These are phyloP conservation scores for Tragulus kanchil DNA, from an alignment of 2,113 vertebrate species.

Conservation along the genomic window DNA sequence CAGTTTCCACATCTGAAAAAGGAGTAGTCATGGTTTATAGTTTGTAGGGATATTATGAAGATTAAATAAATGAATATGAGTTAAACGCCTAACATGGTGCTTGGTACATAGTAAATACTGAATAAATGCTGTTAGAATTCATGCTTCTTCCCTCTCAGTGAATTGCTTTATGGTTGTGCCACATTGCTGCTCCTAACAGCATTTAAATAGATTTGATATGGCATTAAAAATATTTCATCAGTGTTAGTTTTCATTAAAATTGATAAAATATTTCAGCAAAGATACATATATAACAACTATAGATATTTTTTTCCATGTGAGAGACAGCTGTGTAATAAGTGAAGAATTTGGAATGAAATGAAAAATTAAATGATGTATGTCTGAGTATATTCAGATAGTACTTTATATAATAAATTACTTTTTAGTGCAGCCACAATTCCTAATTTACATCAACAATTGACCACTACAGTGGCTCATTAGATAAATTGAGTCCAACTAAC, in stretches of 20 bases:
- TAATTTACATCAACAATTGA: slow-evolving; percentile 88
- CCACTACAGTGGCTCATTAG: slow-evolving; percentile 86
- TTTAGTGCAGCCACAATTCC: slow-evolving; percentile 77
- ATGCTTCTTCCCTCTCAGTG: neutral
- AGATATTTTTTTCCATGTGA: slow-evolving; percentile 41
- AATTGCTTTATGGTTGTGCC: neutral
- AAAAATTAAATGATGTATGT: slow-evolving; percentile 83
- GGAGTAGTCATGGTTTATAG: neutral
- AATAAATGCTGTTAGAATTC: slow-evolving; percentile 1
- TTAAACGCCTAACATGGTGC: neutral
- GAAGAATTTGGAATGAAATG: slow-evolving; percentile 78
- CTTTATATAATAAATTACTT: slow-evolving; percentile 75
- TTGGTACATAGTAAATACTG: neutral
- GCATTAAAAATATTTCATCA: slow-evolving; percentile 23
- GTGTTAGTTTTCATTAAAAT: slow-evolving; percentile 61
- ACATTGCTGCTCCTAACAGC: neutral
- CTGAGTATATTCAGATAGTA: slow-evolving; percentile 77
- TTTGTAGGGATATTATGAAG: neutral
- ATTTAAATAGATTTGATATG: slow-evolving; percentile 25
- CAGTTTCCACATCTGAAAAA: slow-evolving; percentile 7
- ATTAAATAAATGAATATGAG: neutral
- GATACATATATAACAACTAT: slow-evolving; percentile 57
- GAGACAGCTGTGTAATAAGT: slow-evolving; percentile 75
- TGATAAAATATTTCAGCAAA: slow-evolving; percentile 66
- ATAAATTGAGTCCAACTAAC: slow-evolving; percentile 84